Conservation (phyloP, 1,140 invertebrate genomes). For the Euwallacea fornicatus region DNA sequence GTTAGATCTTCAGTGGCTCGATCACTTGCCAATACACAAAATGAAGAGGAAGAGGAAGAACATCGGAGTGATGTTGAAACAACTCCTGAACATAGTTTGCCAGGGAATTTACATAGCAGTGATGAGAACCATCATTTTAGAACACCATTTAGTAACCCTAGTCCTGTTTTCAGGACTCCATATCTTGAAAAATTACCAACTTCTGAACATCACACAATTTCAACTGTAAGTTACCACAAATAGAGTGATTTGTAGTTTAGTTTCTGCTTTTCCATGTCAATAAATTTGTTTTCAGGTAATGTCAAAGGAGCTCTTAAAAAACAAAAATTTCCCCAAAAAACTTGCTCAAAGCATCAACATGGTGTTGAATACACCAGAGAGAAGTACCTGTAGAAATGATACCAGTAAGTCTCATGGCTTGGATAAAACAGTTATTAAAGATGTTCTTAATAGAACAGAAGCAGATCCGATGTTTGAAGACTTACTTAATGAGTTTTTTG, state of each 20-base stretch:
- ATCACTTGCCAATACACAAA: background rate
- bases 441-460: conserved; percentile 43
- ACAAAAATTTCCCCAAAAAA: conserved; percentile 43
- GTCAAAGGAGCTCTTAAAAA: conserved; percentile 39
- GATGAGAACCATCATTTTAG: conserved; percentile 9
- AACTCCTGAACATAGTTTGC: conserved; percentile 38
- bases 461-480: conserved; percentile 44
- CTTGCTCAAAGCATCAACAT: conserved; percentile 45
- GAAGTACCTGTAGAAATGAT: background rate
- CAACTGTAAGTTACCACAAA: conserved; percentile 21
- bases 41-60: conserved; percentile 10
- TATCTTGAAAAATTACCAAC: conserved; percentile 14
- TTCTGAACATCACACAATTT: conserved; percentile 24
- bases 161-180: conserved; percentile 17
- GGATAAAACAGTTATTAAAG: conserved; percentile 38
- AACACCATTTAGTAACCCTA: conserved; percentile 3
- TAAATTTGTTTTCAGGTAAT: conserved; percentile 34
- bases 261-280: background rate
- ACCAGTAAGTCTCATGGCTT: conserved; percentile 6
- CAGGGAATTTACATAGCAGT: conserved; percentile 30
- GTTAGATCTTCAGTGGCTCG: conserved; percentile 26
- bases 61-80: conserved; percentile 35
- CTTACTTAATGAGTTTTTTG: conserved; percentile 42
- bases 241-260: background rate
- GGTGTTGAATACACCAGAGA: conserved; percentile 29